Percentiles rank a stretch among this genome's conserved stretches.
Evolutionary conservation across 1,140 invertebrate genomes (phyloP).

Genomic region (Drosophila funebris): DNA sequence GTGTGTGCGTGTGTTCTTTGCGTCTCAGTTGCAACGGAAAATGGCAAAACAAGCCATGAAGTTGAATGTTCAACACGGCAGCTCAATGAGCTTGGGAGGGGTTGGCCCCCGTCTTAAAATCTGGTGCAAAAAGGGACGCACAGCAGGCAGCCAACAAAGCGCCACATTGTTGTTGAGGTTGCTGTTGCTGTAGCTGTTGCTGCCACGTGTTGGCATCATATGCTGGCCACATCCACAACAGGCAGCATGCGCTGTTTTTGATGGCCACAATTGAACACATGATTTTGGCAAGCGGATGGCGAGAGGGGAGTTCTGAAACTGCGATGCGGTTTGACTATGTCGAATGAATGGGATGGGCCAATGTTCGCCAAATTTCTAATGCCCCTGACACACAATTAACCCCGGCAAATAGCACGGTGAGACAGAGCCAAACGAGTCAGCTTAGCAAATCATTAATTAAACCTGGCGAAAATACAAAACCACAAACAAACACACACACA

Average conservation of each 20-base stretch:
- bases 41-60: constrained; percentile 28
- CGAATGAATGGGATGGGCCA: constrained; percentile 15
- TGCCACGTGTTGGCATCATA: constrained; percentile 73
- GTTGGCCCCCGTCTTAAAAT: constrained; percentile 31
- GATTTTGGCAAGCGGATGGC: not conserved
- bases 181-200: constrained; percentile 22
- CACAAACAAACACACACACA: constrained; percentile 41
- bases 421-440: constrained; percentile 36
- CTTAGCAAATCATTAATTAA: constrained; percentile 79
- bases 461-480: constrained; percentile 56
- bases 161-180: constrained; percentile 28
- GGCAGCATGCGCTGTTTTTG: constrained; percentile 37
- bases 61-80: constrained; percentile 43
- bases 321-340: not conserved
- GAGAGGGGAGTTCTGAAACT: not conserved
- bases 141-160: constrained; percentile 41
- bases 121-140: constrained; percentile 42
- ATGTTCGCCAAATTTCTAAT: constrained; percentile 44
- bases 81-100: constrained; percentile 21
- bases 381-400: constrained; percentile 72
- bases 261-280: constrained; percentile 44
- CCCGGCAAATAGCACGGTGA: constrained; percentile 39
- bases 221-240: constrained; percentile 43
- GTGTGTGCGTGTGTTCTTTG: constrained; percentile 36
- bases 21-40: constrained; percentile 45